Conservation (phyloP, 2,888 invertebrate species). For the Ichneumoninae sp. region DNA sequence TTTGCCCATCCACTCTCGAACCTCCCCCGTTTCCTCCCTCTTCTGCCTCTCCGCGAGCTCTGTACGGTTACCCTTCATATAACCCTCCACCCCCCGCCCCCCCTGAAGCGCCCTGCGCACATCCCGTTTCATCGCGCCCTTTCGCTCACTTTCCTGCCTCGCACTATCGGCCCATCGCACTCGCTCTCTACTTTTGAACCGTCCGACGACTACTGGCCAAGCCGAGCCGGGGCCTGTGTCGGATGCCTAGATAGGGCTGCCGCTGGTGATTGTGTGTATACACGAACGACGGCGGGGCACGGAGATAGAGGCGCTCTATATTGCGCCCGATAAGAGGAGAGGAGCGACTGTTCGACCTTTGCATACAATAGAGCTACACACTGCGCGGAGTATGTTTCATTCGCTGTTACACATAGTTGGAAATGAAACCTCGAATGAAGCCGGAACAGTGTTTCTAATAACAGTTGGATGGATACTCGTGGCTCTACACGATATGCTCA, state of each 20-base stretch:
- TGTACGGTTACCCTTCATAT: conserved; percentile 36
- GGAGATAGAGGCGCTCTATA: conserved; percentile 67
- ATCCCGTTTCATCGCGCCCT: conserved; percentile 38
- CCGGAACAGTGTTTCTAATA: conserved; percentile 44
- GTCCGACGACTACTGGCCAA: conserved; percentile 43
- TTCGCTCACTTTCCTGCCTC: conserved; percentile 25
- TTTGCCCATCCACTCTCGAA: conserved; percentile 45
- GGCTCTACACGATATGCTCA: conserved; percentile 11
- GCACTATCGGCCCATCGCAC: conserved; percentile 6
- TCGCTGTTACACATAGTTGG: conserved; percentile 55
- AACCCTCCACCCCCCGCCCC: not conserved
- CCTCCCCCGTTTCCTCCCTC: conserved; percentile 62
- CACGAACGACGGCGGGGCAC: conserved; percentile 26
- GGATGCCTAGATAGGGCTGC: conserved; percentile 55
- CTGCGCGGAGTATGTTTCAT: conserved; percentile 17
- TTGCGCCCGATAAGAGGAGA: conserved; percentile 75
- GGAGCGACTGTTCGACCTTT: conserved; percentile 64
- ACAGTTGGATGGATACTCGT: conserved; percentile 36
- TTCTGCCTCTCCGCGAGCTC: conserved; percentile 19
- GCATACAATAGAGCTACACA: conserved; percentile 44
- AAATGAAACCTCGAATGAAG: conserved; percentile 57
- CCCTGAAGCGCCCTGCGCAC: not conserved
- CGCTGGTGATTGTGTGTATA: conserved; percentile 69
- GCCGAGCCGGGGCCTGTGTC: not conserved
- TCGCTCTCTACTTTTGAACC: conserved; percentile 40